phyloP scores from a whole-genome alignment of 1,140 invertebrate genomes.

The Wiebesia pumilae region DNA sequence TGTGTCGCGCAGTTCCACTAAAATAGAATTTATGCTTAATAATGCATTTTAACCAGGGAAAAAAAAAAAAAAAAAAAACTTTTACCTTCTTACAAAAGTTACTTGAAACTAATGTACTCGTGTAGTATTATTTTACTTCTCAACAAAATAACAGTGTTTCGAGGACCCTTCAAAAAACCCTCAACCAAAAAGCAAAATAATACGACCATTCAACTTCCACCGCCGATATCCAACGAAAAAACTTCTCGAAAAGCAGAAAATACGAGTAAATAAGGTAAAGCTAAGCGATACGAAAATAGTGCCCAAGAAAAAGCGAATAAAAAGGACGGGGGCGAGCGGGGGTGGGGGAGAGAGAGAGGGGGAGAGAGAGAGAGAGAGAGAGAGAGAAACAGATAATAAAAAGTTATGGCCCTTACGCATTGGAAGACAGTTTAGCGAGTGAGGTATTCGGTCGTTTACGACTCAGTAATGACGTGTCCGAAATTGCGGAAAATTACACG shows the following conservation, averaged over 20 bases:
- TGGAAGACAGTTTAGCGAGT: slow-evolving; percentile 46
- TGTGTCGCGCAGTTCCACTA: background rate
- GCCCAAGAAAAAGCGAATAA: slow-evolving; percentile 16
- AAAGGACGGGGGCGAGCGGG: no score
- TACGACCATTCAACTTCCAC: background rate
- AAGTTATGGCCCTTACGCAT: slow-evolving; percentile 45
- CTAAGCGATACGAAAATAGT: slow-evolving; percentile 1
- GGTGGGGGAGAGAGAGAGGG: no score
- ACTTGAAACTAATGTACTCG: background rate
- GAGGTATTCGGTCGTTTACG: slow-evolving; percentile 52
- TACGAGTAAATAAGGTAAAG: slow-evolving; percentile 24
- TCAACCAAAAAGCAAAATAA: background rate
- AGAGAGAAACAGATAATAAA: slow-evolving; percentile 40
- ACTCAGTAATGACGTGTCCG: slow-evolving; percentile 58
- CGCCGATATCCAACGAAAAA: background rate
- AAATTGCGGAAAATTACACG: slow-evolving; percentile 59
- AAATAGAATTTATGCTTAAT: background rate
- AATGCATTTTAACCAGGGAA: background rate
- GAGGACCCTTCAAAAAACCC: background rate
- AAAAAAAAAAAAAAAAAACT: background rate
- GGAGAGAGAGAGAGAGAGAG: no score
- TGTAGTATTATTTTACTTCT: background rate
- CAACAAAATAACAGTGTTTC: background rate
- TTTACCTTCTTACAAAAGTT: background rate
- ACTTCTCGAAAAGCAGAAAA: slow-evolving; percentile 23